Conservation (phyloP, 2,797 vertebrate genomes). For the Eulemur mongoz region DNA sequence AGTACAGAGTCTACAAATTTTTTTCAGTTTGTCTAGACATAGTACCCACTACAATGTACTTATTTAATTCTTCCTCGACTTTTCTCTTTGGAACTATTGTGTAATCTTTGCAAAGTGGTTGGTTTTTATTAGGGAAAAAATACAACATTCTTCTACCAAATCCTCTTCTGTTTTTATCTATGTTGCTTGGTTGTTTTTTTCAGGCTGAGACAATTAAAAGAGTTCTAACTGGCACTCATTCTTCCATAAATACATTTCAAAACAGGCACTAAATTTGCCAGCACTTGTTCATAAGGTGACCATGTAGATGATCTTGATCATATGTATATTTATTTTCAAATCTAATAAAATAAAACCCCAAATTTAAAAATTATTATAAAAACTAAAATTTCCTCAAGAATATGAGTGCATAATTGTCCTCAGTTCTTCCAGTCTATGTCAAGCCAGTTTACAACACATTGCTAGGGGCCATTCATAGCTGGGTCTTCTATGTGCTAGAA, state of each 20-base stretch:
- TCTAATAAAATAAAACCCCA: not conserved
- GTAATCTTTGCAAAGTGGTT: not conserved
- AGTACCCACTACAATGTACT: not conserved
- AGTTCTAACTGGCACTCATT: not conserved
- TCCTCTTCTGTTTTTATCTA: not conserved
- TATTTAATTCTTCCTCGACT: not conserved
- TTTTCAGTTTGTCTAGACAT: not conserved
- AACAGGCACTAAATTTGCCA: not conserved
- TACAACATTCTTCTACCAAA: not conserved
- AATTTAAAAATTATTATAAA: not conserved
- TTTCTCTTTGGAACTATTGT: not conserved
- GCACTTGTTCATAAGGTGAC: not conserved
- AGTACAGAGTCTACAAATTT: not conserved
- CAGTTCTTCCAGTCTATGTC: not conserved
- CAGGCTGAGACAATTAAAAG: not conserved
- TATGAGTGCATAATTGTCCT: not conserved
- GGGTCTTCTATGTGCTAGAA: not conserved
- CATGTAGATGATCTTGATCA: not conserved
- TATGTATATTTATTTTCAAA: not conserved
- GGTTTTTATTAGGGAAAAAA: constrained; percentile 8
- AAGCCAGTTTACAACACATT: not conserved
- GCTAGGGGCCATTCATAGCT: not conserved
- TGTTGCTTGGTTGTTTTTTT: not conserved
- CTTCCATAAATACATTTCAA: not conserved
- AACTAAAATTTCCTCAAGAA: not conserved